Base-by-base conservation (phyloP, 2,888 invertebrate species). In the Agriopis marginaria region DNA sequence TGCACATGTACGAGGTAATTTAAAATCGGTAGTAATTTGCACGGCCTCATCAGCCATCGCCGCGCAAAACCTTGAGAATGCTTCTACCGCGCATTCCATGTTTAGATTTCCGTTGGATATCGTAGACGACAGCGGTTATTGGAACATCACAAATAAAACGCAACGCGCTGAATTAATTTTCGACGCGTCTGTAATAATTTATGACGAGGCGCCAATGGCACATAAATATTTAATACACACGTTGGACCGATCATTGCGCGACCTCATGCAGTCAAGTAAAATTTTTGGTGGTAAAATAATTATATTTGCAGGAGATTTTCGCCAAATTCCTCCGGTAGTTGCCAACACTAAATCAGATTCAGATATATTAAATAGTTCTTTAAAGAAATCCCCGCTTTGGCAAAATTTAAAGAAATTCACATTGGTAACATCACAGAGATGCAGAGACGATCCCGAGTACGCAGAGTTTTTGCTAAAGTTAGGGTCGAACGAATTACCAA, bases 221-320 rank as follows among this genome's bases (percentile, higher is more conserved):
- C 42, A 58, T n/a, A 44, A 44, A 9, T 11, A 44, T 44, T 11
- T 58, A 44, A 58, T 58, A 1, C 42, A 58, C 4, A 8, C 44
- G 1, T 58, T 58, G 11, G 56, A 58, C 17, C 6, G 42, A 5
- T 58, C 66, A 44, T 55, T 66, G 61, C 60, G 55, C 42, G 66
- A 66, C 42, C 42, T 66, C 0, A 66, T 66, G 61, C 12, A 39
- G 4, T 51, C n/a, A 1, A 50, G 42, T 42, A 61, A 49, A 55
- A 61, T 66, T 6, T 66, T 66, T 50, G 63, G 68, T 9, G 60
- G 68, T 12, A 64, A 68, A 68, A 61, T 61, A 0, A 50, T 68
- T 7, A 56, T 68, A 6, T 69, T 65, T 56, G 69, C 69, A 9
- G 64, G 69, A 5, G 68, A 69, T 61, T 69, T 69, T 45, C 40